These are phyloP conservation scores for Tenthredo amoena DNA, from an alignment of 2,888 invertebrate genomes.

Conservation along the genomic window DNA sequence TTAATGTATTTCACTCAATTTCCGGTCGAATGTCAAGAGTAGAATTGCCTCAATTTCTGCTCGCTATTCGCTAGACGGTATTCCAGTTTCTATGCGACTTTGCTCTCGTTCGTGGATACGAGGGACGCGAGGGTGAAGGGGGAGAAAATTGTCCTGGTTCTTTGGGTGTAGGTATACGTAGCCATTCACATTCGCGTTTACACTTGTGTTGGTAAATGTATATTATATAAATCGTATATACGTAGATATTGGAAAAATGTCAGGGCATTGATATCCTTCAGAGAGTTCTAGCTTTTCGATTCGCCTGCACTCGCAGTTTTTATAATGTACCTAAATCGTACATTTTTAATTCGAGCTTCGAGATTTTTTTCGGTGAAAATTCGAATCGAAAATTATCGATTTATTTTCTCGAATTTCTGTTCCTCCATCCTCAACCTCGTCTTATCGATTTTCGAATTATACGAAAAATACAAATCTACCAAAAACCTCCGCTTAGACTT, in stretches of 20 bases:
- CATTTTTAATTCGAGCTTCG: too few species aligned
- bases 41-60: constrained; percentile 47
- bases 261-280: constrained; percentile 19
- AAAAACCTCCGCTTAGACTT: neutral
- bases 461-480: neutral
- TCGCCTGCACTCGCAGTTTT: neutral
- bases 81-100: constrained; percentile 38
- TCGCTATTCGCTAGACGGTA: constrained; percentile 20
- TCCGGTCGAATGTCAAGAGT: constrained; percentile 61
- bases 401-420: neutral
- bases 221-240: neutral
- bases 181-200: neutral
- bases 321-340: neutral
- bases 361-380: neutral
- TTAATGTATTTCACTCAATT: constrained; percentile 66
- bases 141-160: neutral
- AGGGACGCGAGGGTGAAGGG: too few species aligned
- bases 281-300: neutral
- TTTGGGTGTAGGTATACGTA: neutral
- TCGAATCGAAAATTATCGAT: neutral
- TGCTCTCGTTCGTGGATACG: neutral
- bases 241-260: constrained; percentile 22
- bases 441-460: too few species aligned
- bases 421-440: too few species aligned
- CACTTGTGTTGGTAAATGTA: neutral